phyloP scores from a whole-genome alignment of 2,888 invertebrate genomes.

The Agonopterix subpropinquella region DNA sequence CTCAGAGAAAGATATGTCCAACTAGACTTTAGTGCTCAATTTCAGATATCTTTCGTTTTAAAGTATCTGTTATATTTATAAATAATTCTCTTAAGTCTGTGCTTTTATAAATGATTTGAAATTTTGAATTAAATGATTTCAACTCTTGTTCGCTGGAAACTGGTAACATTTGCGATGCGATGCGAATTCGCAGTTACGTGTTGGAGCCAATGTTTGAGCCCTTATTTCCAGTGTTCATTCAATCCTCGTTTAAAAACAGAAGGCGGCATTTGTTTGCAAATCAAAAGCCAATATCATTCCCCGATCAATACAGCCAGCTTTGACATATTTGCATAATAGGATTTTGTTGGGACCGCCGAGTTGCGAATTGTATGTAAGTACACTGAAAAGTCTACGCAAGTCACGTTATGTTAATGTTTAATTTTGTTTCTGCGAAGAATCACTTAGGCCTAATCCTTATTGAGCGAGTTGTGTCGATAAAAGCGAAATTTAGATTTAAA shows the following conservation, averaged over 20 bases:
- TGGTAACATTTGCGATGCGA: no score
- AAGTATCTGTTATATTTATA: no score
- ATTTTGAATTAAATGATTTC: no score
- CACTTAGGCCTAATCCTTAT: not conserved
- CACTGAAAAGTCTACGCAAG: not conserved
- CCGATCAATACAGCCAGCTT: conserved; percentile 63
- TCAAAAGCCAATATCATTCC: conserved; percentile 64
- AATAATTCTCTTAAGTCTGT: no score
- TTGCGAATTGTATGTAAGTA: conserved; percentile 1
- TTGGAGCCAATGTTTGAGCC: no score
- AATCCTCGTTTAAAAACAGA: conserved; percentile 54
- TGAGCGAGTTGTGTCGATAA: not conserved
- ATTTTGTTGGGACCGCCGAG: conserved; percentile 35
- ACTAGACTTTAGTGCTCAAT: no score
- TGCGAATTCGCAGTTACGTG: no score
- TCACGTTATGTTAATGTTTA: not conserved
- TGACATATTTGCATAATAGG: conserved; percentile 69
- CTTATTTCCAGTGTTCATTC: conserved; percentile 18
- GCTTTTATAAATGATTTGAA: no score
- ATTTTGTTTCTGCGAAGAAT: not conserved
- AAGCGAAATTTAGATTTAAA: no score
- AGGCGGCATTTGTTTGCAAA: conserved; percentile 63
- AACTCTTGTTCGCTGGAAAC: no score
- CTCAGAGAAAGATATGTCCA: no score
- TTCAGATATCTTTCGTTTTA: no score